A percentile compares a stretch with the other conserved stretches of the same genome.
Conservation (phyloP, 2,888 invertebrate genomes). For the Chalcis sispes region DNA sequence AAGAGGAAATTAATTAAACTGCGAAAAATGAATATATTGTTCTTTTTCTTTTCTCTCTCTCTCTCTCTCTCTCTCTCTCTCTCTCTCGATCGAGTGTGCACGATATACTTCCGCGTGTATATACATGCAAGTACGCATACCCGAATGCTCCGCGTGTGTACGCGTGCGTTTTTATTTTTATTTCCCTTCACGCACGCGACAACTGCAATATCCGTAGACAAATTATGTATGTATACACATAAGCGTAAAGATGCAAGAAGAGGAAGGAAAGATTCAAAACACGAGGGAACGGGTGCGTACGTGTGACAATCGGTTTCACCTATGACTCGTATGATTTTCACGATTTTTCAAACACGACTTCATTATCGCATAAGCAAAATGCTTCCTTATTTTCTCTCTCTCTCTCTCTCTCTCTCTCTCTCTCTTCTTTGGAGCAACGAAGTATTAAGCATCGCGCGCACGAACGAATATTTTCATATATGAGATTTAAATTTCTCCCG, state of each 20-base stretch:
- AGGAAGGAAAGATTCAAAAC: neutral
- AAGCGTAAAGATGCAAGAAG: neutral
- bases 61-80: neutral
- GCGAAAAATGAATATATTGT: too few species aligned
- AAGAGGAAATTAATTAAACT: too few species aligned
- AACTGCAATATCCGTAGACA: neutral
- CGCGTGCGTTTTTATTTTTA: neutral
- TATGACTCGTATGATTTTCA: slow-evolving; percentile 36
- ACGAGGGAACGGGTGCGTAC: neutral
- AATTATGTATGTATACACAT: too few species aligned
- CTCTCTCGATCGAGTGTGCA: neutral
- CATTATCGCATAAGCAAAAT: slow-evolving; percentile 18
- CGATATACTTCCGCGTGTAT: neutral
- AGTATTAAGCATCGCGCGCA: slow-evolving; percentile 17
- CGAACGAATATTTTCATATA: slow-evolving; percentile 20
- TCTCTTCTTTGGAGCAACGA: neutral
- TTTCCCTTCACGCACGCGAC: neutral
- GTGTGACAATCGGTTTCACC: slow-evolving; percentile 18
- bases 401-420: too few species aligned
- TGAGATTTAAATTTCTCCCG: slow-evolving; percentile 35
- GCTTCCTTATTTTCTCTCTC: too few species aligned
- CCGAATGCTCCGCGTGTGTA: neutral
- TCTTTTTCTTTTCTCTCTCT: too few species aligned
- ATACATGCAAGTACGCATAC: neutral
- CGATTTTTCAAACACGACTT: slow-evolving; percentile 44